Base-by-base conservation (phyloP, 2,113 vertebrate species). In the Anser brachyrhynchus region DNA sequence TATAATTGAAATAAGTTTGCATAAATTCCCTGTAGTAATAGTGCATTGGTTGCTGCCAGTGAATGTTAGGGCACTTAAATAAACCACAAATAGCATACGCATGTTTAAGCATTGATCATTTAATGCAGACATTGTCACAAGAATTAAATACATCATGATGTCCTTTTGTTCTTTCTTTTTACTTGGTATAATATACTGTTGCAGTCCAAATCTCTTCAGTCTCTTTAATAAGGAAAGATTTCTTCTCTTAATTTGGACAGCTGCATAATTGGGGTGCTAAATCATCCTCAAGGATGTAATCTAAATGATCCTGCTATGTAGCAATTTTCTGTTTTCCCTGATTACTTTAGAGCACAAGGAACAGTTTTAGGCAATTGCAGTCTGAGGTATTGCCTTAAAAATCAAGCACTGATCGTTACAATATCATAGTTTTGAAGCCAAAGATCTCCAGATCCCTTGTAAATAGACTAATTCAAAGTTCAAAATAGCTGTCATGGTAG, bases 161-260 rank as follows among this genome's bases (percentile, higher is more conserved):
- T 82, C 43, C 83, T 95, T 93, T 76, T 82, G 58, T 84, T 90
- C 76, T 59, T 95, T 51, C 20, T 84, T 87, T 93, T 96, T 90
- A 65, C 62, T 92, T 78, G 28, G 16, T 49, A 11, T 65, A 86
- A 86, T 81, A 52, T 41, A 82, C 31, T 57, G 41, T 65, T 86
- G 58, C 39, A 84, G 93, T 93, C 85, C 89, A 82, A 93, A 91
- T 92, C 65, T 69, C 93, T 64, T 92, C 73, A 66, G 49, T 55
- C 21, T 86, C 64, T 92, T 76, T 80, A 75, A 88, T 93, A 87
- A 89, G 69, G 82, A 92, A 92, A 91, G 23, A 91, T 91, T 58
- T 95, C 80, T 73, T 80, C 69, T 84, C 62, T 84, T 93, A 90
- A 93, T 94, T 91, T 93, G 3, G 41, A 87, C 80, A 92, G 69